Conservation (phyloP, 2,113 vertebrate species). For the Podarcis cretensis region DNA sequence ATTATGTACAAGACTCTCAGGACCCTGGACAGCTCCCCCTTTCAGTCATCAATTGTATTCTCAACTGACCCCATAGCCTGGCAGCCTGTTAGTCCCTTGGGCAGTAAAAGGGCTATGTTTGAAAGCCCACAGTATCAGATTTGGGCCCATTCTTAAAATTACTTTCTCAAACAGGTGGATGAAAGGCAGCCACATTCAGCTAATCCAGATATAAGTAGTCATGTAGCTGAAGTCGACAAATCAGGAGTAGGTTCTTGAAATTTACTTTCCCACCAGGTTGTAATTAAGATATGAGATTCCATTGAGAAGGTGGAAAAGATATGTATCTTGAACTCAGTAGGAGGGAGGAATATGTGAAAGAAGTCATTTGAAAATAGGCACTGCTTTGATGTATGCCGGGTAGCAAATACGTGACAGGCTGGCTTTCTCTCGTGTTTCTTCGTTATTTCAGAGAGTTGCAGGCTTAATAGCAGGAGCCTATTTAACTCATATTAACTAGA, state of each 20-base stretch:
- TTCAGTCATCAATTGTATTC: background rate
- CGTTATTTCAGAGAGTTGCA: background rate
- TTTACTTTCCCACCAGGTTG: background rate
- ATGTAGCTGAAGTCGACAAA: background rate
- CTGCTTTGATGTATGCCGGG: background rate
- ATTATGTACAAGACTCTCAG: background rate
- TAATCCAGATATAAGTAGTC: background rate
- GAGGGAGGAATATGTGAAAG: background rate
- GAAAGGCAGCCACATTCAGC: background rate
- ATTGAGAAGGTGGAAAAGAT: slow-evolving; percentile 10
- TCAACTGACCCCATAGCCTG: background rate
- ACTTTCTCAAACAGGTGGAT: background rate
- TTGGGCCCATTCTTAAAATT: background rate
- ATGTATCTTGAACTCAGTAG: background rate
- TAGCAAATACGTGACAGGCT: background rate
- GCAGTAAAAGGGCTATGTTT: background rate
- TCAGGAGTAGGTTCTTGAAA: background rate
- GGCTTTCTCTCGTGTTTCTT: background rate
- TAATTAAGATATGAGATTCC: background rate
- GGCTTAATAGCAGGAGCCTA: background rate
- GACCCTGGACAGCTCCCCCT: background rate
- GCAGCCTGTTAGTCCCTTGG: background rate
- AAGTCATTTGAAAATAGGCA: background rate
- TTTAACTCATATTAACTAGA: background rate
- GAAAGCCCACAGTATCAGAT: background rate